These are phyloP conservation scores for Lampris megalopsis DNA, from an alignment of 2,113 vertebrate species.

Conservation along the genomic window DNA sequence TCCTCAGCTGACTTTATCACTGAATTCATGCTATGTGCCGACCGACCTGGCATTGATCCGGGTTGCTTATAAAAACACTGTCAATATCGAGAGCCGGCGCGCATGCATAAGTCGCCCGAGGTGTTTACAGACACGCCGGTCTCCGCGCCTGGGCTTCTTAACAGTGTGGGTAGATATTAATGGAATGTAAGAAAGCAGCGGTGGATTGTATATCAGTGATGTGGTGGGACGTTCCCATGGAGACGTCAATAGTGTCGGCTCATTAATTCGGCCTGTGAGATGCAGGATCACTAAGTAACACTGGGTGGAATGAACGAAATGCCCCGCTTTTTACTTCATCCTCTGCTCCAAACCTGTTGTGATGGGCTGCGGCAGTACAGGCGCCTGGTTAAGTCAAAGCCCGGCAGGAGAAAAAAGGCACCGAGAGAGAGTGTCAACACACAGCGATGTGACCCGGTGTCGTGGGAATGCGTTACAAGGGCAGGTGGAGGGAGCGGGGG, in stretches of 20 bases:
- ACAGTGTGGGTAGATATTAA: constrained; percentile 42
- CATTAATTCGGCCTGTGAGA: constrained; percentile 64
- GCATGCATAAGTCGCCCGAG: background rate
- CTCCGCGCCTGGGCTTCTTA: constrained; percentile 16
- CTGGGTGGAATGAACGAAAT: constrained; percentile 41
- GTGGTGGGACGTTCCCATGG: constrained; percentile 75
- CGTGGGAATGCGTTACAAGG: constrained; percentile 62
- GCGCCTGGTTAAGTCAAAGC: constrained; percentile 31
- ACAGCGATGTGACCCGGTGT: constrained; percentile 62
- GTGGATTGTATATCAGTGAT: constrained; percentile 62
- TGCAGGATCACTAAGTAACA: constrained; percentile 54
- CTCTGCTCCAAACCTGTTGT: constrained; percentile 41
- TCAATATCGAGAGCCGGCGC: background rate
- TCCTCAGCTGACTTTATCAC: background rate
- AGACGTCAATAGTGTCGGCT: constrained; percentile 70
- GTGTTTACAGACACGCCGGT: background rate
- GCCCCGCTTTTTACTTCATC: constrained; percentile 24
- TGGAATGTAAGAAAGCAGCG: constrained; percentile 58
- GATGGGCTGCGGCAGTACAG: constrained; percentile 28
- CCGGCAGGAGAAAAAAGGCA: constrained; percentile 8
- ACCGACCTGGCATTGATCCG: constrained; percentile 4
- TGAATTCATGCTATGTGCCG: constrained; percentile 3
- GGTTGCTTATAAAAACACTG: constrained; percentile 7
- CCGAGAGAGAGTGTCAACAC: constrained; percentile 34
- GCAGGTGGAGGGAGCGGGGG: constrained; percentile 60